These are phyloP conservation scores for Oligia fasciuncula DNA, from an alignment of 2,888 invertebrate species.

Conservation along the genomic window DNA sequence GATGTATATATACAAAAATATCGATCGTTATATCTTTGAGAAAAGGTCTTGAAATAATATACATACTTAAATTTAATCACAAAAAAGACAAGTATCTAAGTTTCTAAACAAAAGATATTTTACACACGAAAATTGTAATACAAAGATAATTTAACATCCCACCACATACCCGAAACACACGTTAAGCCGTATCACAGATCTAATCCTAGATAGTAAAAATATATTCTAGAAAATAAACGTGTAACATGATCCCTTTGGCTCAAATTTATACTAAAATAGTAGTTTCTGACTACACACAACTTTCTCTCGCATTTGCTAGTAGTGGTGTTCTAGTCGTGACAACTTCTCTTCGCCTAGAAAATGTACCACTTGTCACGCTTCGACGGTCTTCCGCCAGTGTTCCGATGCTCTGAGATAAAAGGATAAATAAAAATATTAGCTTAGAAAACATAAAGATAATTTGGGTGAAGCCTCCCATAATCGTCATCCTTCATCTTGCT, in stretches of 20 bases:
- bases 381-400: slow-evolving; percentile 84
- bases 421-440: not conserved
- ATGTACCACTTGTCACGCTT: slow-evolving; percentile 85
- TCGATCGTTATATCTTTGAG: slow-evolving; percentile 35
- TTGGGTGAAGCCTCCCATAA: not conserved
- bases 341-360: slow-evolving; percentile 90
- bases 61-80: not conserved
- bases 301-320: slow-evolving; percentile 92
- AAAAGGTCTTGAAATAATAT: slow-evolving; percentile 1
- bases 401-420: slow-evolving; percentile 81
- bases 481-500: not conserved
- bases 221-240: slow-evolving; percentile 58
- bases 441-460: not conserved
- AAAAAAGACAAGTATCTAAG: not conserved
- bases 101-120: no score
- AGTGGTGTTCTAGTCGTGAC: slow-evolving; percentile 93
- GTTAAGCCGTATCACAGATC: slow-evolving; percentile 56
- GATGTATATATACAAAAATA: slow-evolving; percentile 66
- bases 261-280: slow-evolving; percentile 57
- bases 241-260: slow-evolving; percentile 65
- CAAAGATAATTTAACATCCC: not conserved
- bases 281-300: slow-evolving; percentile 90
- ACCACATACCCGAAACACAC: slow-evolving; percentile 24
- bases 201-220: slow-evolving; percentile 64
- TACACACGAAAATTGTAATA: not conserved